phyloP scores from a whole-genome alignment of 2,113 vertebrate species.

The Thryonomys swinderianus region DNA sequence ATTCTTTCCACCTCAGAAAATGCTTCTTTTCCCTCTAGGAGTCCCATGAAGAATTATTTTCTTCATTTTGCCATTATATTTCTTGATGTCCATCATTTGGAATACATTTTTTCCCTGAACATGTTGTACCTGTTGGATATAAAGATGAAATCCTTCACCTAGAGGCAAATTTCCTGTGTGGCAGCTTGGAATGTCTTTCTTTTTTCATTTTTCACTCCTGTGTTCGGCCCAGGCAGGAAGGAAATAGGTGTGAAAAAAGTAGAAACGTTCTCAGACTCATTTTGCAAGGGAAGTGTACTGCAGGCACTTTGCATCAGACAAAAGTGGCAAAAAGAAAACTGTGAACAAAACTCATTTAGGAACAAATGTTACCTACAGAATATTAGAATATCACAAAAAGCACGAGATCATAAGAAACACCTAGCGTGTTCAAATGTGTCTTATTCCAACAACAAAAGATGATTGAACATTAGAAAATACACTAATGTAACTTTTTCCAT shows the following conservation, averaged over 20 bases:
- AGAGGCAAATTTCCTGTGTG: neutral
- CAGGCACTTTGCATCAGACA: neutral
- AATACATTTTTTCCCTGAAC: neutral
- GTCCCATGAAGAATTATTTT: neutral
- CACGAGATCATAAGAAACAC: neutral
- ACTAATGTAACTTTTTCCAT: neutral
- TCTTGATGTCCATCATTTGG: neutral
- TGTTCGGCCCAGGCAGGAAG: neutral
- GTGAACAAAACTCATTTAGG: neutral
- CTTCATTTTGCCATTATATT: neutral
- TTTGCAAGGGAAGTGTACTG: neutral
- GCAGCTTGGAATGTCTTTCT: neutral
- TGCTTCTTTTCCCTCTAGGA: neutral
- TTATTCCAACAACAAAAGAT: neutral
- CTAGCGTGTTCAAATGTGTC: neutral
- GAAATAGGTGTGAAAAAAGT: neutral
- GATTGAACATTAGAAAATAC: neutral
- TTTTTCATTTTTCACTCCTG: neutral
- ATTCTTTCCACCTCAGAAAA: neutral
- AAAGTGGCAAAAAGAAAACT: neutral
- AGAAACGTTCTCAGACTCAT: neutral
- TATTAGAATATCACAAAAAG: neutral
- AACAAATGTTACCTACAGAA: neutral
- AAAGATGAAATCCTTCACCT: conserved; percentile 25
- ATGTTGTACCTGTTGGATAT: neutral